Percentiles rank a stretch among this genome's conserved stretches.
Conservation (phyloP, 2,113 vertebrate genomes). For the Petroica traversi region DNA sequence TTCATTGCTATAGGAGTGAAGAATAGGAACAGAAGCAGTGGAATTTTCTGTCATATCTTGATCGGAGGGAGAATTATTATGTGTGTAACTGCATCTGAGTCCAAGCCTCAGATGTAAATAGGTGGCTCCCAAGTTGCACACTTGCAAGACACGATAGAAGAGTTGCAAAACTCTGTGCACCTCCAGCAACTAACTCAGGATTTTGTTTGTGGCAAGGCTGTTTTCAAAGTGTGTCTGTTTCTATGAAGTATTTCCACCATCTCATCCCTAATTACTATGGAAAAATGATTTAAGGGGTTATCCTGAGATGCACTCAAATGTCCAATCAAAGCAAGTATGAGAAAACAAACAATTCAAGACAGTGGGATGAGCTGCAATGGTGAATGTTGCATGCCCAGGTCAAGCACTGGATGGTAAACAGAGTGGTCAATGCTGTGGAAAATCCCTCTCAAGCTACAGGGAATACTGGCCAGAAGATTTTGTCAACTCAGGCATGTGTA, state of each 20-base stretch:
- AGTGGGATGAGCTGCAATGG: background rate
- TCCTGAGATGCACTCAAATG: background rate
- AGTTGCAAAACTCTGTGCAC: background rate
- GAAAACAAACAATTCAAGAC: background rate
- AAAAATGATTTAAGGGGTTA: background rate
- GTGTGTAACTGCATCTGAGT: background rate
- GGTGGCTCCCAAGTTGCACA: background rate
- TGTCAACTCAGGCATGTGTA: background rate
- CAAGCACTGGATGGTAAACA: background rate
- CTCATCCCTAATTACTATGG: background rate
- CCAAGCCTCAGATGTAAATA: accelerated
- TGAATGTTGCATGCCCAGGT: background rate
- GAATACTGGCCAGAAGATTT: background rate
- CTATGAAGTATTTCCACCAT: background rate
- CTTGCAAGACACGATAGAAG: background rate
- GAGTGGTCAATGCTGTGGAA: background rate
- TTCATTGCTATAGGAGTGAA: background rate
- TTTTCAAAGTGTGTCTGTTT: background rate
- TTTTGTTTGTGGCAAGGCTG: background rate
- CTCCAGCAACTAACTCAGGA: background rate
- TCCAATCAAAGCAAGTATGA: background rate
- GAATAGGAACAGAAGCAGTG: background rate
- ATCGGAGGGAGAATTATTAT: background rate
- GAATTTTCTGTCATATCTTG: background rate
- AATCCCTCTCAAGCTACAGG: background rate